Percentiles rank a stretch among this genome's conserved stretches.
phyloP scores from a whole-genome alignment of 2,797 vertebrate genomes.

The Myotis planiceps region DNA sequence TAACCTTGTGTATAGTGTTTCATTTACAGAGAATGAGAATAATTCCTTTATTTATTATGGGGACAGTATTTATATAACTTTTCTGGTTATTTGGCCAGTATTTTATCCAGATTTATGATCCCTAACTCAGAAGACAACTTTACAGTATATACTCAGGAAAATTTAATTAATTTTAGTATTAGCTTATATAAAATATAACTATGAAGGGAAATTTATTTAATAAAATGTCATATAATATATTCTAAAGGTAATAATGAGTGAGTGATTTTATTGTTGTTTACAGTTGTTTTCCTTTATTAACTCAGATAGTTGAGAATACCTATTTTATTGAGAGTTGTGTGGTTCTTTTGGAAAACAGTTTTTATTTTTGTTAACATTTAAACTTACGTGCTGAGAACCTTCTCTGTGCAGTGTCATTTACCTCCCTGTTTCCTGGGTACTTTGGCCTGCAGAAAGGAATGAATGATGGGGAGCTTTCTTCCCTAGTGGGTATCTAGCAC shows the following conservation, averaged over 20 bases:
- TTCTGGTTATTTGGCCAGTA: slow-evolving; percentile 43
- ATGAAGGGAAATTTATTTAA: slow-evolving; percentile 35
- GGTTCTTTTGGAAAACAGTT: slow-evolving; percentile 46
- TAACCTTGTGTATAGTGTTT: background rate
- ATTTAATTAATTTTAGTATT: slow-evolving; percentile 32
- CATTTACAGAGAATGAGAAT: slow-evolving; percentile 14
- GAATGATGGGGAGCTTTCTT: background rate
- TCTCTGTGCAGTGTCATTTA: slow-evolving; percentile 21
- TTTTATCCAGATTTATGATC: slow-evolving; percentile 43
- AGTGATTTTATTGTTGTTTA: slow-evolving; percentile 16
- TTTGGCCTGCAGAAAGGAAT: slow-evolving; percentile 18
- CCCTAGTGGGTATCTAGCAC: background rate
- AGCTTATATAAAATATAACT: slow-evolving; percentile 52
- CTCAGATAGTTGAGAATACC: background rate
- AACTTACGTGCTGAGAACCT: background rate
- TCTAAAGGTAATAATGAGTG: slow-evolving; percentile 15
- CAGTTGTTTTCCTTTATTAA: slow-evolving; percentile 5
- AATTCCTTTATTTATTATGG: background rate
- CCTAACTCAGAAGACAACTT: slow-evolving; percentile 17
- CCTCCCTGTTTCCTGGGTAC: background rate
- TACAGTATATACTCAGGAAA: background rate
- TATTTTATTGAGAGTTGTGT: slow-evolving; percentile 46
- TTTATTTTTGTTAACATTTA: slow-evolving; percentile 60
- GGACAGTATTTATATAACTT: slow-evolving; percentile 13
- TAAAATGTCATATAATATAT: slow-evolving; percentile 26